Evolutionary conservation across 2,113 vertebrate genomes (phyloP), one percentile per base, ranked within the genome.

Genomic region (Mustela lutreola): DNA sequence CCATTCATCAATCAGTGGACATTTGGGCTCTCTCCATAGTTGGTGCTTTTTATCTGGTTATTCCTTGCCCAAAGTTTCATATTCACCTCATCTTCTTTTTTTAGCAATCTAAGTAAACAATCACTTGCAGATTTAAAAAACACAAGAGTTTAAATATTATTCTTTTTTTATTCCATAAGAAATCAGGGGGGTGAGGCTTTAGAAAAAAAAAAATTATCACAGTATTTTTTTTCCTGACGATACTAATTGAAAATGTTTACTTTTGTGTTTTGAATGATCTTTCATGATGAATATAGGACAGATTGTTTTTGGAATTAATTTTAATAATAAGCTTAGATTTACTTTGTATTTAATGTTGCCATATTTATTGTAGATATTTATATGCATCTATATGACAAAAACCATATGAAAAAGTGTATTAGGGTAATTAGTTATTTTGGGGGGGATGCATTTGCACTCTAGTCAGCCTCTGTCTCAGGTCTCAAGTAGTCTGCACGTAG

Each of bases 171-270:
- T 90, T 89, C 4, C 45, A 6, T 84, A 78, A 92, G 26, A 71
- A 87, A 92, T 82, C 5, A 26, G 14, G 6, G 48, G 14, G 4
- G 0, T 70, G 65, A 89, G 2, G 14, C 22, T 97, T 39, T 83
- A 75, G 94, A 60, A 85, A 83, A 94, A 42, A 90, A 45, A 90
- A 48, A 39, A 15, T 95, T 89, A 79, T 50, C 18, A 80, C n/a
- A 91, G 15, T 94, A 87, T 91, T 93, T 96, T 56, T 85, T 88
- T 88, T 94, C 65, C 62, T 53, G 45, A 65, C 67, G 16, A 67
- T 84, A 75, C 5, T 95, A 83, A 76, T 33, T 92, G 36, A 88
- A 97, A 93, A 73, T 70, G 36, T 48, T 65, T 83, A 93, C 48
- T 56, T 93, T 89, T 95, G 1, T 91, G 14, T 80, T 96, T 45